Conservation (phyloP, 2,797 vertebrate genomes). For the Micromesistius poutassou region DNA sequence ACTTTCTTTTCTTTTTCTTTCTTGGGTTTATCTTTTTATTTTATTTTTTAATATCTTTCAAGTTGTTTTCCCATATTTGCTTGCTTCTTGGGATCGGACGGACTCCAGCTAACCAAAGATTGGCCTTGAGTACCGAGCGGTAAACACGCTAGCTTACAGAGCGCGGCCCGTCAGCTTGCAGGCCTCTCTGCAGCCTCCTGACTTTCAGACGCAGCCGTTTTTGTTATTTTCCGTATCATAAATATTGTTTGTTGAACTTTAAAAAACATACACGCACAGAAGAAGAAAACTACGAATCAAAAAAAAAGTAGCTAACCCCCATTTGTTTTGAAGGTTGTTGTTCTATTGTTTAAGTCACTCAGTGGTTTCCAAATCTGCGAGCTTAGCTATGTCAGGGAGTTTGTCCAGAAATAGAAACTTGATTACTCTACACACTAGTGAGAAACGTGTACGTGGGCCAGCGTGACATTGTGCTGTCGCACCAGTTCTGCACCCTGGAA, state of each 20-base stretch:
- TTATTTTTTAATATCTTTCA: conserved; percentile 38
- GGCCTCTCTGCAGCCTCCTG: not conserved
- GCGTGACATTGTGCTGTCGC: conserved; percentile 84
- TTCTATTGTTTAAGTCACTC: conserved; percentile 50
- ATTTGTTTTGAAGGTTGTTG: conserved; percentile 54
- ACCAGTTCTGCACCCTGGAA: conserved; percentile 85
- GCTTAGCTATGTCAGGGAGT: conserved; percentile 89
- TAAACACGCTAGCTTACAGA: conserved; percentile 44
- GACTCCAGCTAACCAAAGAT: conserved; percentile 95
- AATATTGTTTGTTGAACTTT: conserved; percentile 1
- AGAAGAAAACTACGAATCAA: conserved; percentile 1
- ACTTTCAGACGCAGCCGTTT: not conserved
- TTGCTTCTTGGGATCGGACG: conserved; percentile 62
- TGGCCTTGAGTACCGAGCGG: conserved; percentile 84
- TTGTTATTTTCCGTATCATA: conserved; percentile 2
- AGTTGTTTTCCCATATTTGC: conserved; percentile 53
- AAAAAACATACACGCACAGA: not conserved
- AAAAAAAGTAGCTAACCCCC: conserved; percentile 52
- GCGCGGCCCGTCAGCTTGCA: not conserved
- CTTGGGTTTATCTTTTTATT: conserved; percentile 24
- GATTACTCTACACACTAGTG: conserved; percentile 81
- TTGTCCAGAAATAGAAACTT: conserved; percentile 82
- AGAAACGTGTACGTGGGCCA: conserved; percentile 78
- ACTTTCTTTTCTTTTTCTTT: conserved; percentile 24
- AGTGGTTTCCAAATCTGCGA: conserved; percentile 74